Percentiles rank a stretch among this genome's conserved stretches.
Conservation (phyloP, 2,113 vertebrate species). For the Ceyx cyanopectus region DNA sequence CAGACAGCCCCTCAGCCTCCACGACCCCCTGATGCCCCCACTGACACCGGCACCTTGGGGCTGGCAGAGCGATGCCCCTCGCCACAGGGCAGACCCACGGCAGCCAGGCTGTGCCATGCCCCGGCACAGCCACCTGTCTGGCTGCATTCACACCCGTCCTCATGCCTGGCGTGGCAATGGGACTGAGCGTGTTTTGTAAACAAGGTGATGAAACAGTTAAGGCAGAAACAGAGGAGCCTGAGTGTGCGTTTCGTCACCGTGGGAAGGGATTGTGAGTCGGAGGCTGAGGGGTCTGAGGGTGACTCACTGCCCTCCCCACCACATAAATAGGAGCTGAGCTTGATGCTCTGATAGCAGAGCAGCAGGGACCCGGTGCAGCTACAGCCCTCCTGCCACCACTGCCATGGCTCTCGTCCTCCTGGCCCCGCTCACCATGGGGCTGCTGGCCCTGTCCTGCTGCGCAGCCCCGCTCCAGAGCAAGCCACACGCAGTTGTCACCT, state of each 20-base stretch:
- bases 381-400: neutral
- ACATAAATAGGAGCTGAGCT: constrained; percentile 47
- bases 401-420: neutral
- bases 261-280: constrained; percentile 32
- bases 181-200: constrained; percentile 27
- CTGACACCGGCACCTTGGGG: fast-evolving
- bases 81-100: fast-evolving
- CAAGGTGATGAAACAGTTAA: constrained; percentile 72
- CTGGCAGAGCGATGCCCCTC: neutral
- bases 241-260: constrained; percentile 42
- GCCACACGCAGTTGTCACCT: constrained; percentile 71
- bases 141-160: neutral
- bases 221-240: neutral
- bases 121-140: fast-evolving
- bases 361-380: neutral
- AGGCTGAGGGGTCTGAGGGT: constrained; percentile 57
- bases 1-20: fast-evolving
- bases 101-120: neutral
- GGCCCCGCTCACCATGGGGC: neutral
- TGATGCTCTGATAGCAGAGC: neutral
- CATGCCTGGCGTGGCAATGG: fast-evolving
- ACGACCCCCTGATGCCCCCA: neutral
- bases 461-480: neutral
- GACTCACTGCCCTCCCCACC: constrained; percentile 54
- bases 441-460: neutral